These are phyloP conservation scores for Pseudanteris insignis DNA, from an alignment of 2,888 invertebrate genomes.

Conservation along the genomic window DNA sequence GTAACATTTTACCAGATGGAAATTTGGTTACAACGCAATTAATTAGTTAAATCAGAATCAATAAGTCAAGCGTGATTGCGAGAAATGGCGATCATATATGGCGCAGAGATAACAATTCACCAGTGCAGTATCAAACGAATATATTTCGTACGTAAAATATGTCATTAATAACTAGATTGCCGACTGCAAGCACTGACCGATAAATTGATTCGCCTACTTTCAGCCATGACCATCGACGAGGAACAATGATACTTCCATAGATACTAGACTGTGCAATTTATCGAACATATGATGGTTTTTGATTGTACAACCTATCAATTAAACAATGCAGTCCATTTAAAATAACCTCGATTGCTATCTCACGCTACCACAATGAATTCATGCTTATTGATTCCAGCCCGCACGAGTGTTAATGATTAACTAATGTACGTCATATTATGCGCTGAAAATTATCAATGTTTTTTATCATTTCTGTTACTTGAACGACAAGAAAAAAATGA, in stretches of 20 bases:
- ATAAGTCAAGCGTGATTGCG: no score
- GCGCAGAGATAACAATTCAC: no score
- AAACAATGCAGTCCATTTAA: conserved; percentile 23
- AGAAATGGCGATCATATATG: no score
- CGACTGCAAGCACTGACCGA: conserved; percentile 9
- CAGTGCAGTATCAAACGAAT: conserved; percentile 3
- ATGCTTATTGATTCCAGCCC: conserved; percentile 6
- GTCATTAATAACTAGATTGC: conserved; percentile 15
- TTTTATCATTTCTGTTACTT: no score
- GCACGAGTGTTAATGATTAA: conserved; percentile 15
- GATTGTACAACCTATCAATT: conserved; percentile 24
- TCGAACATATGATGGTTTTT: conserved; percentile 21
- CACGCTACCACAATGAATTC: conserved; percentile 9
- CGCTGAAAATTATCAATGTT: no score
- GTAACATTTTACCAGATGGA: no score
- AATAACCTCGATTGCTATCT: conserved; percentile 23
- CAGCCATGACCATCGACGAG: conserved; percentile 10
- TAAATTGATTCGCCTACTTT: conserved; percentile 19
- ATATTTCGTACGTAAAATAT: neutral
- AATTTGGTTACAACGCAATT: no score
- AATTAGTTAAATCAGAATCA: no score
- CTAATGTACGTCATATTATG: no score
- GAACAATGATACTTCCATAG: conserved; percentile 20
- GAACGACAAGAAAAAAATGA: no score
- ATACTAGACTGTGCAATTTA: conserved; percentile 22